Evolutionary conservation across 2,888 invertebrate species (phyloP), one percentile per base, ranked within the genome.

Genomic region (Lottia scabra): DNA sequence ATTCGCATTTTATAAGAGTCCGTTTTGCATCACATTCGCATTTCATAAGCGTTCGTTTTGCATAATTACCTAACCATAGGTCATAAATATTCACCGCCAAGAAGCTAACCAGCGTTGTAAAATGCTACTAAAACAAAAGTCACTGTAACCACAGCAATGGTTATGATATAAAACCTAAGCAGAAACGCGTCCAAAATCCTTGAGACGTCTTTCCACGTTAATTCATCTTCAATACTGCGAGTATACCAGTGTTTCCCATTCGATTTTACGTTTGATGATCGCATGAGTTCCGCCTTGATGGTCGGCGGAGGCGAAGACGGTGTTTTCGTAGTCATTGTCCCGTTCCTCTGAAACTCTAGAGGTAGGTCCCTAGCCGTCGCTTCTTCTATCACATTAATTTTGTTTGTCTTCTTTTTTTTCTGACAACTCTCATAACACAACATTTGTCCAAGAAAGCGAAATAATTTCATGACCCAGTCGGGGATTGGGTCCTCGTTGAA

Each of bases 401-500:
- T 43, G 23, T 15, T 30, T 16, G 10, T 56, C 56, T 56, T n/a
- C 38, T 68, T 63, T 27, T 10, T 10, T 38, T 10, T 4, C n/a
- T 19, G 30, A 19, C 62, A 30, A 62, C 65, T 8, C 43, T 65
- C 3, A 5, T 45, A 27, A 48, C 69, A 65, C 43, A 46, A 19
- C 3, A 67, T 15, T 30, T 65, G 48, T 48, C 38, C 56, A 27
- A 63, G 45, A 19, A 67, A 44, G 2, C 23, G 63, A 19, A 70
- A 67, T 46, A 70, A 65, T 16, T 19, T 27, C 45, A 26, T 62
- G 46, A 67, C 48, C 69, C 66, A 72, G 69, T 0, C 6, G 13
- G 76, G 72, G 48, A 76, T 48, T 26, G 65, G 68, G 63, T 48
- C 44, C 27, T 64, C 44, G 5, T 70, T 70, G 63, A 68, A 68